Evolutionary conservation across 2,797 vertebrate genomes (phyloP).

Genomic region (Gymnocypris eckloni): DNA sequence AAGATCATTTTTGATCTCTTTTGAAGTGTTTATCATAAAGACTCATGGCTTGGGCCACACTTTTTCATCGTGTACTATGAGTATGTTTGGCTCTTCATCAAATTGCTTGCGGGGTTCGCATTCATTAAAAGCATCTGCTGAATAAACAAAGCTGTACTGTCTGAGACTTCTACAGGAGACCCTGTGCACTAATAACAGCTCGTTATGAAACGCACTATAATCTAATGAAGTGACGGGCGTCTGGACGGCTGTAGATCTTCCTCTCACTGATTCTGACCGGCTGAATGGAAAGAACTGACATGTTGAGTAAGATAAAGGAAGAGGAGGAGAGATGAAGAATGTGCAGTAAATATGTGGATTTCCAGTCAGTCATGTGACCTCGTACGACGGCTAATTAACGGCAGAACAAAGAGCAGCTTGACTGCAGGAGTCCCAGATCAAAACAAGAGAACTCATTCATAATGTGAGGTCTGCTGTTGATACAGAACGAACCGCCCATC

Average conservation of each 20-base stretch:
- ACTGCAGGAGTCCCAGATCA: not conserved
- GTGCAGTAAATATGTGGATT: slow-evolving; percentile 62
- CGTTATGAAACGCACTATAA: not conserved
- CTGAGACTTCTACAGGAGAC: not conserved
- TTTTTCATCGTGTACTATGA: not conserved
- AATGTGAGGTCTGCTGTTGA: not conserved
- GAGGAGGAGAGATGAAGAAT: slow-evolving; percentile 26
- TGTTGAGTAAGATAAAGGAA: slow-evolving; percentile 47
- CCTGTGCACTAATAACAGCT: not conserved
- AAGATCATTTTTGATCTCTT: not conserved
- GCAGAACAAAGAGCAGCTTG: not conserved
- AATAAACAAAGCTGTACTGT: not conserved
- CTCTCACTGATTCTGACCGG: slow-evolving; percentile 17
- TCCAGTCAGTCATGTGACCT: slow-evolving; percentile 49
- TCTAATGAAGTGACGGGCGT: not conserved
- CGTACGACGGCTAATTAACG: slow-evolving; percentile 11
- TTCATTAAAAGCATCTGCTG: not conserved
- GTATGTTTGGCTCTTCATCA: not conserved
- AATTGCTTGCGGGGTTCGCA: not conserved
- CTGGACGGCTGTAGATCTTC: not conserved
- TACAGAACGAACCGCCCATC: not conserved
- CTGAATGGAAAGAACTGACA: slow-evolving; percentile 32
- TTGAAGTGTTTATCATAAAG: not conserved
- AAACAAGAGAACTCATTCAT: not conserved
- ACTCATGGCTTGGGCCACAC: not conserved